These are phyloP conservation scores for Cirrhinus mrigala DNA, from an alignment of 2,797 vertebrate species.

Conservation along the genomic window DNA sequence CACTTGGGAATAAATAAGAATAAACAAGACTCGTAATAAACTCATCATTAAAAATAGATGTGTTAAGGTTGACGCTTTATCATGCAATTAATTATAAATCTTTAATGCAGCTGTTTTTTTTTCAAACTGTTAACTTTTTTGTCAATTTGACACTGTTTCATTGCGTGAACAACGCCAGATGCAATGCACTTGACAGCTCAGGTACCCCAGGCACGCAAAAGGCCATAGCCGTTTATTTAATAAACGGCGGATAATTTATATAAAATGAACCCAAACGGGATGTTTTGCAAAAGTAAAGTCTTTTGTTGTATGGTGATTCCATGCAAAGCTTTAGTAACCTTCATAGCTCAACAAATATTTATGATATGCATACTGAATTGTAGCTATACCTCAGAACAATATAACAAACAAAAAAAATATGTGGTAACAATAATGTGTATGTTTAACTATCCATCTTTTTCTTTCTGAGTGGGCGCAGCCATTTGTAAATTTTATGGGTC, in stretches of 20 bases:
- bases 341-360: background rate
- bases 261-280: background rate
- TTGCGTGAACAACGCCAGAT: background rate
- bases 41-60: background rate
- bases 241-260: background rate
- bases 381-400: too few species aligned
- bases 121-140: slow-evolving; percentile 1
- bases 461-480: too few species aligned
- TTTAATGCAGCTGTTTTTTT: background rate
- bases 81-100: background rate
- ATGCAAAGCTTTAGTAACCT: background rate
- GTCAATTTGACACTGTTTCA: background rate
- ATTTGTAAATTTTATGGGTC: too few species aligned
- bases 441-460: too few species aligned
- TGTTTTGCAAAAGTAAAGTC: background rate
- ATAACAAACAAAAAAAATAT: too few species aligned
- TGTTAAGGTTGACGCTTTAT: background rate
- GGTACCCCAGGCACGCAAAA: background rate
- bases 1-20: slow-evolving; percentile 16
- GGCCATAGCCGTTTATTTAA: background rate
- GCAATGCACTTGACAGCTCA: background rate
- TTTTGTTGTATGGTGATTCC: background rate
- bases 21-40: slow-evolving; percentile 12
- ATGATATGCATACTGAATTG: background rate
- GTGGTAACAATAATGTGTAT: too few species aligned